These are phyloP conservation scores for Calycopis cecrops DNA, from an alignment of 1,140 invertebrate genomes.

Conservation along the genomic window DNA sequence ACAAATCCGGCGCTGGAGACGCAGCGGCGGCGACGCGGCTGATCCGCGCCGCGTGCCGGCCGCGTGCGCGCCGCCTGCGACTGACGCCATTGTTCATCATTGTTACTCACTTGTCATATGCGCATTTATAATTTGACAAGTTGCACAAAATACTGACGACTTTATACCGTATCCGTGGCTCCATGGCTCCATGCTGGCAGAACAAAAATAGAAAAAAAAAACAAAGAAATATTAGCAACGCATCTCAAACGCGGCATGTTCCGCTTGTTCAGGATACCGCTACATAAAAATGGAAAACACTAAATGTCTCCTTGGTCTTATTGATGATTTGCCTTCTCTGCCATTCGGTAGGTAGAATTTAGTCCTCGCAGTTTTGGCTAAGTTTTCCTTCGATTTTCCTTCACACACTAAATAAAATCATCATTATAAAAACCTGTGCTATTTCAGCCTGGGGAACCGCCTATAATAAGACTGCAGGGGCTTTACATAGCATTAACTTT, in stretches of 20 bases:
- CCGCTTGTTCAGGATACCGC: not conserved
- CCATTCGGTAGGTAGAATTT: too few relatives aligned
- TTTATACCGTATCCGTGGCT: not conserved
- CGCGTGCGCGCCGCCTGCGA: not conserved
- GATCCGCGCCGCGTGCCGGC: not conserved
- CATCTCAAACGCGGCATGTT: not conserved
- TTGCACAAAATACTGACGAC: not conserved
- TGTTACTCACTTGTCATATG: slow-evolving; percentile 4
- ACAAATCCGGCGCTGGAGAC: not conserved
- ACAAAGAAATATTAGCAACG: not conserved
- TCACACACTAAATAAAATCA: too few relatives aligned
- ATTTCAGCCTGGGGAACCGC: too few relatives aligned
- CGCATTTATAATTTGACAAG: slow-evolving; percentile 10
- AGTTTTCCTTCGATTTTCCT: too few relatives aligned
- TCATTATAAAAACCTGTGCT: too few relatives aligned
- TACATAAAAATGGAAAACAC: too few relatives aligned
- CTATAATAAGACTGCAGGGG: too few relatives aligned
- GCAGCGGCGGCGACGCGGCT: not conserved
- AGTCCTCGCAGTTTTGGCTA: too few relatives aligned
- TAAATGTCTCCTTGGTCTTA: too few relatives aligned
- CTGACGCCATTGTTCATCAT: not conserved
- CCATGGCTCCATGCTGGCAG: not conserved
- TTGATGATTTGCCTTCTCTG: too few relatives aligned
- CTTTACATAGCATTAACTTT: too few relatives aligned
- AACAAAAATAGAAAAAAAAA: not conserved